Base-by-base conservation (phyloP, 2,113 vertebrate species). In the Lophura nycthemera region DNA sequence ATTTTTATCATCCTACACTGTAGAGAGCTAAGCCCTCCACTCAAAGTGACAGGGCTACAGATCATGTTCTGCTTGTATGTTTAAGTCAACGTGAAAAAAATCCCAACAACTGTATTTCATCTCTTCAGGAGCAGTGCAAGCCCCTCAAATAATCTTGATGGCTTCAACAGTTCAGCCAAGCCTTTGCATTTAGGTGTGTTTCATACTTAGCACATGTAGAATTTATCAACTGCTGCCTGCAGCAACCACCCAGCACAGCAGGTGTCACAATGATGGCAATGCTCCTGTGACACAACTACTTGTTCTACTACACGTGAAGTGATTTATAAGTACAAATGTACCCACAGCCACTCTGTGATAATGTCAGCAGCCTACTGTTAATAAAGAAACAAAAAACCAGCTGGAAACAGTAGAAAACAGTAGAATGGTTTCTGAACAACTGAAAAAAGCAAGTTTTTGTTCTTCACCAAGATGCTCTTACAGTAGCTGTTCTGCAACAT, bases 131-230 rank as follows among this genome's bases (percentile, higher is more conserved):
- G 27, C 1, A 50, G 21, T 34, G 64, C 27, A 63, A 13, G 32
- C 12, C 27, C 13, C 14, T 61, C 10, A 29, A 15, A 40, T 29
- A 42, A 52, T 11, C 36, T 30, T 1, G 6, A 18, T 10, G 7
- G 48, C 25, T 71, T 32, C 8, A 43, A 18, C 3, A 4, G 15
- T 13, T 80, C 20, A 30, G 17, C 64, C 32, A 36, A 67, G 74
- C 63, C 52, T 64, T 45, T 1, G 0, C 27, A 5, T 13, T 29
- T 2, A 0, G 30, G 36, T 29, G 1, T 1, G 0, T 25, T 54
- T 78, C 57, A 34, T 29, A 3, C 54, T 32, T 32, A 1, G 7
- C 59, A 13, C 38, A 52, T 56, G 16, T n/a, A 48, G 34, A 27
- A 52, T 2, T 13, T 3, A 0, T 1, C 34, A 21, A 9, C 4